Evolutionary conservation across 2,888 invertebrate species (phyloP).

Genomic region (Ochlodes sylvanus): DNA sequence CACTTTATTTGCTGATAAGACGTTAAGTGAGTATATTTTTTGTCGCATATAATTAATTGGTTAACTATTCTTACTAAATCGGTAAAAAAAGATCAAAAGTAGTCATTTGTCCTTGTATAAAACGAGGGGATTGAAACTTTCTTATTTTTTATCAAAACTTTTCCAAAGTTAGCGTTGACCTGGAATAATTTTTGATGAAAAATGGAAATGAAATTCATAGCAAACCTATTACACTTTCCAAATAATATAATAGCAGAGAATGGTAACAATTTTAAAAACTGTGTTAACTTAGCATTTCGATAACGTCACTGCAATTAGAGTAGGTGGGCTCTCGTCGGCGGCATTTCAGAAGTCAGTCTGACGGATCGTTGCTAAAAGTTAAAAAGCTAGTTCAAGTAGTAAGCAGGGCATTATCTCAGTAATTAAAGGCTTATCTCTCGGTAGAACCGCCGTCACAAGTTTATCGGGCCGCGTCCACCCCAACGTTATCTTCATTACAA

Average conservation of each 20-base stretch:
- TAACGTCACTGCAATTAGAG: slow-evolving; percentile 19
- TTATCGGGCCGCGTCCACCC: slow-evolving; percentile 73
- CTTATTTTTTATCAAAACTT: no score
- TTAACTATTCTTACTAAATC: no score
- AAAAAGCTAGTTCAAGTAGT: slow-evolving; percentile 39
- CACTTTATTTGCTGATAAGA: no score
- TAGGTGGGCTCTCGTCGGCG: slow-evolving; percentile 26
- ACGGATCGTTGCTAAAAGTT: slow-evolving; percentile 37
- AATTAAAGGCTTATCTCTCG: slow-evolving; percentile 77
- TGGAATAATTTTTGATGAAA: no score
- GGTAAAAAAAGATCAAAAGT: no score
- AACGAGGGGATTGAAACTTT: no score
- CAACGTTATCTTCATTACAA: slow-evolving; percentile 79
- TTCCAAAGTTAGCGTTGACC: no score
- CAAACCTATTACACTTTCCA: no score
- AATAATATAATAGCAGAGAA: neutral
- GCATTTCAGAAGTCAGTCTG: slow-evolving; percentile 36
- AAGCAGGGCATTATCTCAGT: slow-evolving; percentile 65
- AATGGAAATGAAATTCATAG: no score
- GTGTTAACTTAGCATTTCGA: neutral
- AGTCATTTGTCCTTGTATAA: no score
- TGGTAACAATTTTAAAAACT: neutral
- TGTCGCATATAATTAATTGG: no score
- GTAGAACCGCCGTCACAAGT: slow-evolving; percentile 75
- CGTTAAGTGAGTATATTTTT: no score